These are phyloP conservation scores for Bradysia coprophila DNA, from an alignment of 1,140 invertebrate species.

Conservation along the genomic window DNA sequence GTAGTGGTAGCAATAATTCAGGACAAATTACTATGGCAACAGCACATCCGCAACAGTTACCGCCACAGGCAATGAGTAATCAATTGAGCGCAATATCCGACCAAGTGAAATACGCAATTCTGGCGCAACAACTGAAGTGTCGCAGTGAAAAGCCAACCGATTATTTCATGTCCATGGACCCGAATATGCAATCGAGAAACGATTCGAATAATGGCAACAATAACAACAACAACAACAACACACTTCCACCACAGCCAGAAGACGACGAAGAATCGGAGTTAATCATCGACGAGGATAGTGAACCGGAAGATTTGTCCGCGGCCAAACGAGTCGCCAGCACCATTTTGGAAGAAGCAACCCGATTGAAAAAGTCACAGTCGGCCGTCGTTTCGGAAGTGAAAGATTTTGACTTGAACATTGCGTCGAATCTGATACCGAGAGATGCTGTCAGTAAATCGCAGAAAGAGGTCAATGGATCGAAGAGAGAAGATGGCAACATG, in stretches of 20 bases:
- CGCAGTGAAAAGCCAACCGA: constrained; percentile 7
- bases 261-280: constrained; percentile 27
- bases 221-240: constrained; percentile 1
- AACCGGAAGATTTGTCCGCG: constrained; percentile 7
- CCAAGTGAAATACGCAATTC: constrained; percentile 57
- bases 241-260: neutral
- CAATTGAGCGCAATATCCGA: constrained; percentile 35
- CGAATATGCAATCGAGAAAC: too few relatives aligned
- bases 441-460: constrained; percentile 5
- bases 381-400: constrained; percentile 28
- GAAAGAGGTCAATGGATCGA: constrained; percentile 6
- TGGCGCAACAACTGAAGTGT: constrained; percentile 53
- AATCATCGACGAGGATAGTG: constrained; percentile 27
- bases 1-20: constrained; percentile 13
- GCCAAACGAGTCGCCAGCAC: constrained; percentile 29
- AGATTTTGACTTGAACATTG: constrained; percentile 1
- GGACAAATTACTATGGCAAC: neutral
- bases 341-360: constrained; percentile 31
- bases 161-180: too few relatives aligned
- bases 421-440: neutral
- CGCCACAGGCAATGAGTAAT: neutral
- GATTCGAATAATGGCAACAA: neutral
- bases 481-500: too few relatives aligned
- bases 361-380: constrained; percentile 18
- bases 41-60: neutral